Evolutionary conservation across 2,797 vertebrate genomes (phyloP), one percentile per base, ranked within the genome.

Genomic region (Myotis planiceps): DNA sequence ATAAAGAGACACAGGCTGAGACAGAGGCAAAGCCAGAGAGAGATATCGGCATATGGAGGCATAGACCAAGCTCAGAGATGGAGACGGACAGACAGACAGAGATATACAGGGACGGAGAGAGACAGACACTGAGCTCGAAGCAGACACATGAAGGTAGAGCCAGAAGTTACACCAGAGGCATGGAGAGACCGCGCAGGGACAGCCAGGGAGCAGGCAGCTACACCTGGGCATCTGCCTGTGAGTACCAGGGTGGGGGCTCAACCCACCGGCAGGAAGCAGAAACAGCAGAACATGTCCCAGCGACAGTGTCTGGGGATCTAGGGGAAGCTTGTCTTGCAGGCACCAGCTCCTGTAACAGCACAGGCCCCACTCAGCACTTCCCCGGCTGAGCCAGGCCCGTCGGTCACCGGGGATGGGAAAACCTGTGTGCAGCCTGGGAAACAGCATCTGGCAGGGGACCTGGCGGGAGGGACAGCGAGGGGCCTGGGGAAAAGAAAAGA

Each of bases 401-500:
- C 65, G 82, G 80, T 90, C 94, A 53, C 80, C 25, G 2, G 14
- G 58, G 23, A 45, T 1, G 5, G 9, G 39, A 13, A 69, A 81
- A 49, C 58, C n/a, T 37, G 19, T 53, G 3, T 42, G 32, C 27
- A 58, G 60, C 25, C 55, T 92, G 42, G 13, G 71, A 58, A 63
- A 83, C 25, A 60, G 90, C 83, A 71, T 25, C 71, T 13, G 58
- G 51, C 47, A 13, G 18, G 23, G 58, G 23, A 42, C 2, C 4
- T 4, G 4, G 25, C 0, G 0, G 72, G 42, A 71, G 45, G 49
- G 16, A 3, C 0, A 1, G 3, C 1, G 4, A 45, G 58, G 69
- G 27, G 23, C 29, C 39, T 71, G 47, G 39, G 49, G 6, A 3
- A 47, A 60, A 85, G 55, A 27, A 47, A 78, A 63, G 82, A 42